Evolutionary conservation across 2,797 vertebrate species (phyloP), one percentile per base, ranked within the genome.

Genomic region (Anguilla marmorata): DNA sequence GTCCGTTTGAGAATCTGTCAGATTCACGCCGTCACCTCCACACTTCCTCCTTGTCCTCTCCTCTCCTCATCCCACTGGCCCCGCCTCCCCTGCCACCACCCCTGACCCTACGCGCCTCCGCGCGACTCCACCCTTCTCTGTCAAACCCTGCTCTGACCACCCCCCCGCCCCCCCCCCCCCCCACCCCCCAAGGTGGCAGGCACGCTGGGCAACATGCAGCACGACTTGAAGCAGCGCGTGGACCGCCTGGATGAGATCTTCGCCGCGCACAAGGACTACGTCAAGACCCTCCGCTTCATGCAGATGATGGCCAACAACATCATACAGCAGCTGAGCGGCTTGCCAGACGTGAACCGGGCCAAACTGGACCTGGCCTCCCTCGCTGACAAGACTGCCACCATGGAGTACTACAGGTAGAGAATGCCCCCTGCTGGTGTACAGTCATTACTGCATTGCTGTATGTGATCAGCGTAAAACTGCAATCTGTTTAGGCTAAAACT

Each of bases 371-470:
- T 99, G 92, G 95, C 96, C 0, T 27, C 86, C 24, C 88, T 97
- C 45, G 96, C 97, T 0, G 85, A 93, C 79, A 92, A 95, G 79
- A 93, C 95, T 0, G 92, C 94, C 74, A 94, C 90, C 0, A 58
- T 97, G 0, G 98, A 99, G 92, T 96, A 99, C 91, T 99, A 98
- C 94, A 97, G 98, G 98, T 99, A 94, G 93, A 91, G 86, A 50
- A 19, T 7, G 9, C 41, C 79, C 45, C 79, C 19, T n/a, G 7
- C 24, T 7, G 41, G 27, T 50, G 24, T 50, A 8, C 4, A 80
- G 76, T 48, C 7, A 82, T 82, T 82, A 82, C 45, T 48, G 21
- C 45, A 82, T n/a, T 8, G 21, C 21, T 82, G 27, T 50, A 2
- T 7, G 41, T 82, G 79, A 12, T 50, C 21, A 33, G 45, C 24